phyloP scores from a whole-genome alignment of 2,797 vertebrate species.

The Cercopithecus petaurista region DNA sequence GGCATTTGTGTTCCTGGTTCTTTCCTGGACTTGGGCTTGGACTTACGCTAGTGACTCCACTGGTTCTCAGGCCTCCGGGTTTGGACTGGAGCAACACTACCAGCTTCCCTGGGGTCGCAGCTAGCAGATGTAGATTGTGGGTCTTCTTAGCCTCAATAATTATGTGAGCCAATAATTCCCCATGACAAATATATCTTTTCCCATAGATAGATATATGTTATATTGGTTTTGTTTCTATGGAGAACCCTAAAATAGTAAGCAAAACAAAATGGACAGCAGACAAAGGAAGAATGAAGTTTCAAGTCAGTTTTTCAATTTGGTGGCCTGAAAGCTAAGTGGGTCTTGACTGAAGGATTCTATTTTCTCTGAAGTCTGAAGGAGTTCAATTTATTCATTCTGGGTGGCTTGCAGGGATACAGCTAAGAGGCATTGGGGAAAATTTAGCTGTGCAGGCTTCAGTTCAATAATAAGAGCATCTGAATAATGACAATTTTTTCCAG shows the following conservation, averaged over 20 bases:
- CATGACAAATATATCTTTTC: not conserved
- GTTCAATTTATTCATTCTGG: accelerated
- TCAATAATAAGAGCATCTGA: not conserved
- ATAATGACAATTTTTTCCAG: too few species aligned
- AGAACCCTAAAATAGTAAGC: not conserved
- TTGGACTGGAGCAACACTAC: not conserved
- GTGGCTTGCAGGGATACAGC: not conserved
- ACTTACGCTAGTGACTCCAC: not conserved
- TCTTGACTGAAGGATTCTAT: accelerated
- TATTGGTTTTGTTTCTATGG: not conserved
- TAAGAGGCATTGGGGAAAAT: accelerated
- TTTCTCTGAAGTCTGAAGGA: not conserved
- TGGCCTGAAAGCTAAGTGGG: not conserved
- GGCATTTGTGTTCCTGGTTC: not conserved
- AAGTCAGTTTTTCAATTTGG: accelerated
- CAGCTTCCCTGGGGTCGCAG: not conserved
- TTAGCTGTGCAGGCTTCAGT: not conserved
- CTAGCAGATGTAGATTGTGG: not conserved
- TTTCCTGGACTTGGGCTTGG: not conserved
- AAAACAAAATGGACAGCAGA: accelerated
- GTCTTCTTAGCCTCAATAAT: not conserved
- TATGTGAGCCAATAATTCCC: not conserved
- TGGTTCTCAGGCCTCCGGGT: not conserved
- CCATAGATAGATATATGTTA: accelerated
- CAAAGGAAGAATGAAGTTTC: not conserved